phyloP scores from a whole-genome alignment of 2,113 vertebrate genomes.

The Epinephelus lanceolatus region DNA sequence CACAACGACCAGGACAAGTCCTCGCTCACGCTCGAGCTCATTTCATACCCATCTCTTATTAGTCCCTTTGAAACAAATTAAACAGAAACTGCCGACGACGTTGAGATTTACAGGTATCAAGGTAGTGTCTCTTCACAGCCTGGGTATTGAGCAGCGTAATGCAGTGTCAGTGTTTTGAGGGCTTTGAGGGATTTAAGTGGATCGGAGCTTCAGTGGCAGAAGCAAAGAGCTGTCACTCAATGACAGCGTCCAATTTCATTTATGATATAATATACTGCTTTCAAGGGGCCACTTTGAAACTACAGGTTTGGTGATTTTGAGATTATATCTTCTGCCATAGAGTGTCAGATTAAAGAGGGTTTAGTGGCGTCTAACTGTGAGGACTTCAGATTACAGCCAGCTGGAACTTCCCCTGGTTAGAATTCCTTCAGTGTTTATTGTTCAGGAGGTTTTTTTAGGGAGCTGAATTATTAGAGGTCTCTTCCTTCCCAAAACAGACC shows the following conservation, averaged over 20 bases:
- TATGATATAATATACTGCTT: not conserved
- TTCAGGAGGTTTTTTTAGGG: too few relatives aligned
- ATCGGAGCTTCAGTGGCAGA: not conserved
- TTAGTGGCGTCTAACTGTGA: too few relatives aligned
- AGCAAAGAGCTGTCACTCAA: not conserved
- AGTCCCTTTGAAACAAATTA: conserved; percentile 70
- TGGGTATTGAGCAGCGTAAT: not conserved
- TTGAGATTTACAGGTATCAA: conserved; percentile 31
- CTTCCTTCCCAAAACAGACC: too few relatives aligned
- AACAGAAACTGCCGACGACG: conserved; percentile 16
- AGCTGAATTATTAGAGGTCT: too few relatives aligned
- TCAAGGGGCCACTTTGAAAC: not conserved
- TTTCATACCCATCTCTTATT: conserved; percentile 51
- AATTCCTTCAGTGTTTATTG: too few relatives aligned
- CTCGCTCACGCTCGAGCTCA: not conserved
- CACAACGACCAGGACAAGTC: not conserved
- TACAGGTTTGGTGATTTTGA: not conserved
- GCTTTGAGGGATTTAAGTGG: conserved; percentile 27
- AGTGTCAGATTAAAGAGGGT: too few relatives aligned
- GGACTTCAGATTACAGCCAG: too few relatives aligned
- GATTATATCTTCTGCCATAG: not conserved
- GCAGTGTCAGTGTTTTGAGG: conserved; percentile 29
- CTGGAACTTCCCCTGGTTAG: too few relatives aligned
- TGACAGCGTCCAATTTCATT: not conserved
- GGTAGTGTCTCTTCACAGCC: conserved; percentile 7